phyloP scores from a whole-genome alignment of 1,140 invertebrate genomes.

The Drosophila suzukii region DNA sequence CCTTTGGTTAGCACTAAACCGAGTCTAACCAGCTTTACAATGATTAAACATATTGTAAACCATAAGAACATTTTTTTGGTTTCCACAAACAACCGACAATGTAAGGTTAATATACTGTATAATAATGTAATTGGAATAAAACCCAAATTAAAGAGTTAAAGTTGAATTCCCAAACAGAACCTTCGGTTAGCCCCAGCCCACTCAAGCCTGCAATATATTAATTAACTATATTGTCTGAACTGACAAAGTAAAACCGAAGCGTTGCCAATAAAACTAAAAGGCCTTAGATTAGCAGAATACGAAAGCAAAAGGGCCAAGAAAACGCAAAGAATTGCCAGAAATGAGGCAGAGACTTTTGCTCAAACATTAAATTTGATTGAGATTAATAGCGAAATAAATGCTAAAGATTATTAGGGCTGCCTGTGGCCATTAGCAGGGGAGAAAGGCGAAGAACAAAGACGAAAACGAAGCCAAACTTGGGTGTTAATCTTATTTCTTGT shows the following conservation, averaged over 20 bases:
- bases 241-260: constrained; percentile 49
- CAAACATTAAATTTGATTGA: constrained; percentile 80
- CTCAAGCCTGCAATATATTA: constrained; percentile 17
- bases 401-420: constrained; percentile 69
- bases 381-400: constrained; percentile 81
- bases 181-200: not conserved
- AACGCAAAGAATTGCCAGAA: constrained; percentile 36
- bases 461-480: constrained; percentile 41
- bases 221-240: constrained; percentile 26
- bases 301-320: constrained; percentile 15
- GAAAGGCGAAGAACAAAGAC: not conserved
- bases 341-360: constrained; percentile 53
- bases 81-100: too few relatives aligned
- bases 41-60: too few relatives aligned
- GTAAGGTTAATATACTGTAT: not conserved
- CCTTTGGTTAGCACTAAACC: too few relatives aligned
- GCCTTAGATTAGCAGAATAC: constrained; percentile 58
- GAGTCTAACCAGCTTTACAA: too few relatives aligned
- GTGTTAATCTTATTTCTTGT: constrained; percentile 43
- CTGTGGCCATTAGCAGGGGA: constrained; percentile 44
- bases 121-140: not conserved
- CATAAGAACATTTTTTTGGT: too few relatives aligned
- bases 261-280: constrained; percentile 64
- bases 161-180: not conserved
- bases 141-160: not conserved